Conservation (phyloP, 2,888 invertebrate species). For the Actias luna region DNA sequence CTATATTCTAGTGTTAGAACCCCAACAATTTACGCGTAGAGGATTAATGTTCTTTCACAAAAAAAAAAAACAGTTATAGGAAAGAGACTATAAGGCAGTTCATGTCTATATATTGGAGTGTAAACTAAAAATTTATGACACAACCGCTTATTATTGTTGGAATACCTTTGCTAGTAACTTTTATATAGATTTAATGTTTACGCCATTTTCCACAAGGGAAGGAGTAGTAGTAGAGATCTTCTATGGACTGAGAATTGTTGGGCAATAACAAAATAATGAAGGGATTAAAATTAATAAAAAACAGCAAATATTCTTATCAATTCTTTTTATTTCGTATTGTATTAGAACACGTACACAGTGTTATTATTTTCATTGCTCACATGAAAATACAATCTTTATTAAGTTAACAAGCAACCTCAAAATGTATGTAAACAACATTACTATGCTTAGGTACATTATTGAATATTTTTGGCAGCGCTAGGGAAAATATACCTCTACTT, state of each 20-base stretch:
- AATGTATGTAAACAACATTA: constrained; percentile 75
- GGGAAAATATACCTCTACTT: constrained; percentile 80
- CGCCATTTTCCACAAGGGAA: no score
- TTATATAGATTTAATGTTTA: no score
- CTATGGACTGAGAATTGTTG: neutral
- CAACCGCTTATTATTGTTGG: no score
- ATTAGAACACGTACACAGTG: constrained; percentile 71
- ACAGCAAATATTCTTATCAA: constrained; percentile 45
- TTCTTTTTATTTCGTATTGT: constrained; percentile 69
- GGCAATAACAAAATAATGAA: neutral
- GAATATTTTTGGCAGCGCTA: constrained; percentile 81
- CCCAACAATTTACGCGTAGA: no score
- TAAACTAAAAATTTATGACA: no score
- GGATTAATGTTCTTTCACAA: no score
- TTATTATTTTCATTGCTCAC: constrained; percentile 69
- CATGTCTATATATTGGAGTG: no score
- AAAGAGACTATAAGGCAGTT: no score
- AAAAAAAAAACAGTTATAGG: no score
- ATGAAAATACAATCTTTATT: constrained; percentile 72
- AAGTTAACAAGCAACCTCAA: constrained; percentile 75
- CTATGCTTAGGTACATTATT: constrained; percentile 76
- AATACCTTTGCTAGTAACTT: no score
- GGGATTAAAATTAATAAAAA: constrained; percentile 33
- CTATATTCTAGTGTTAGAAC: no score
- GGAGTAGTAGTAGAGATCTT: no score